Evolutionary conservation across 2,113 vertebrate species (phyloP), one percentile per base, ranked within the genome.

Genomic region (Serranochromis macrocephalus): DNA sequence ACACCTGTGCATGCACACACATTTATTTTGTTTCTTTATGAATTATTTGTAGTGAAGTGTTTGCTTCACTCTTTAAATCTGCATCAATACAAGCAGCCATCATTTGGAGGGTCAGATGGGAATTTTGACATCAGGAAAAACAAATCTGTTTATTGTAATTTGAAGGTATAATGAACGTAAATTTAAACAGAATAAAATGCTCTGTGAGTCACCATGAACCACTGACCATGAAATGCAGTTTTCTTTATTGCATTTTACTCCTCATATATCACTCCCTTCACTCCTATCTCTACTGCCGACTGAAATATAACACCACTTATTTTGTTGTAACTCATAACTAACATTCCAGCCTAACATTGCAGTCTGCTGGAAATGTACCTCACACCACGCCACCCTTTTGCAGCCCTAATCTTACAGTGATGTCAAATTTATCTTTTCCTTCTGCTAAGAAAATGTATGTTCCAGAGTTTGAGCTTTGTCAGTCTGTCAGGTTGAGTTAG

Each of bases 401-500:
- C 33, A 63, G 36, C 7, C 51, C 61, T 90, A 38, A 87, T 87
- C 57, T 55, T 55, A 68, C 54, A 31, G 42, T 19, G 19, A 55
- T 83, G 36, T 86, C 87, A 84, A 66, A 6, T 80, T 87, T 86
- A 84, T 68, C 33, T 63, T 80, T 80, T 83, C 11, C 9, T 55
- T 3, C 47, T 55, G 40, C 42, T 36, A n/a, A 78, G 66, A 88
- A 75, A 87, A 63, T 81, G 47, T 87, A 38, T 71, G 3, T 80
- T 73, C 55, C 7, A 79, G 19, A 85, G 26, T 91, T 88, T 85
- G 55, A 49, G 80, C 80, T 87, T 84, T 89, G 79, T 90, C 78
- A 81, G 16, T 82, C 87, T 84, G 90, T 90, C 91, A 82, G 58
- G 51, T 81, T 86, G 85, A 93, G 84, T 90, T 88, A 83, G 88